A percentile compares a stretch with the other conserved stretches of the same genome.
Evolutionary conservation across 1,140 invertebrate genomes (phyloP).

Genomic region (Anoplolepis gracilipes): DNA sequence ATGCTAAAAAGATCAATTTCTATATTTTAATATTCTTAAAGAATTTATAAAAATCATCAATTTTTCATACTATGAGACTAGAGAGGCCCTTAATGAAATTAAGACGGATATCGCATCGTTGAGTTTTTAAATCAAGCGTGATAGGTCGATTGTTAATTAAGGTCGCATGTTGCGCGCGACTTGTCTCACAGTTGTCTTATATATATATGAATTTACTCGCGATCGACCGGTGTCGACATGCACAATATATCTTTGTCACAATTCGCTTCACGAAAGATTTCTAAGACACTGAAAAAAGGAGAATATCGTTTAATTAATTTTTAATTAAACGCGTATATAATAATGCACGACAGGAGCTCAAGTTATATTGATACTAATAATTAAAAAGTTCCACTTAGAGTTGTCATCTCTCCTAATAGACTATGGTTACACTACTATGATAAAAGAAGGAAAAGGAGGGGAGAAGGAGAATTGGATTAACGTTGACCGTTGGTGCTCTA

Average conservation of each 20-base stretch:
- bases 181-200: neutral
- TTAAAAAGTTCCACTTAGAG: too few species aligned
- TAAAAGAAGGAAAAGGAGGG: neutral
- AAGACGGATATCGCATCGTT: neutral
- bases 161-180: too few species aligned
- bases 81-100: too few species aligned
- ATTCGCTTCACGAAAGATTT: neutral
- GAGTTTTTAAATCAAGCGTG: neutral
- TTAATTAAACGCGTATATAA: neutral
- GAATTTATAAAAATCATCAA: too few species aligned
- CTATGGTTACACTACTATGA: too few species aligned
- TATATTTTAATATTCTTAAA: too few species aligned
- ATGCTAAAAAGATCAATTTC: too few species aligned
- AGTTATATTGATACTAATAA: too few species aligned
- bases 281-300: neutral
- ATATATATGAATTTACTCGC: neutral
- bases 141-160: slow-evolving; percentile 7
- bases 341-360: too few species aligned
- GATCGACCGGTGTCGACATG: neutral
- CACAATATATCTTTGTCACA: neutral
- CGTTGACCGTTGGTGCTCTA: neutral
- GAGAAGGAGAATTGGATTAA: neutral
- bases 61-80: too few species aligned
- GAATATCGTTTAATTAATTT: neutral
- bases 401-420: too few species aligned